Conservation (phyloP, 2,888 invertebrate species). For the Drosophila testacea region DNA sequence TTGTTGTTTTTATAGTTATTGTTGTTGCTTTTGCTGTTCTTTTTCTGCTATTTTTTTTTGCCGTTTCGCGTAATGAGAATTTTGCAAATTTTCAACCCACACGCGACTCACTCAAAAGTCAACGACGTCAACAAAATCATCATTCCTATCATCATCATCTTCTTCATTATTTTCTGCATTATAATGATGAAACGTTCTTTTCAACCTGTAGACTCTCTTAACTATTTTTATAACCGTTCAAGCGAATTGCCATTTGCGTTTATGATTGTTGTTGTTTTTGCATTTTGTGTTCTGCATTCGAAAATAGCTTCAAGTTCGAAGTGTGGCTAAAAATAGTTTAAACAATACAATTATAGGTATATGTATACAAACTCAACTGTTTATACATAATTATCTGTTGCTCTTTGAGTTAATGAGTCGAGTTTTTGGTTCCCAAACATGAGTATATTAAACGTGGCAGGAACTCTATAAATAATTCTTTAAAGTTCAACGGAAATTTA, state of each 20-base stretch:
- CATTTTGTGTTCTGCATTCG: constrained; percentile 45
- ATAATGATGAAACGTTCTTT: constrained; percentile 29
- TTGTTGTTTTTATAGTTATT: constrained; percentile 28
- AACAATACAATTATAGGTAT: constrained; percentile 3
- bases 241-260: constrained; percentile 27
- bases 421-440: constrained; percentile 24
- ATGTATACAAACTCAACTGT: constrained; percentile 32
- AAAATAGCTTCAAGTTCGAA: constrained; percentile 62
- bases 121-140: constrained; percentile 57
- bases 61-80: constrained; percentile 55
- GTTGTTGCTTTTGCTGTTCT: constrained; percentile 19
- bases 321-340: constrained; percentile 52
- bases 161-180: background rate
- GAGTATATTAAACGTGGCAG: constrained; percentile 17
- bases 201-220: constrained; percentile 30
- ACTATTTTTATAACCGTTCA: constrained; percentile 40
- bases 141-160: constrained; percentile 27
- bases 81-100: constrained; percentile 67
- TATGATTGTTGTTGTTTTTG: constrained; percentile 10
- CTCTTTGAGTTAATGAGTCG: constrained; percentile 33
- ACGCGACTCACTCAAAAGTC: constrained; percentile 66
- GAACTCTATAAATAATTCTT: constrained; percentile 29
- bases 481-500: constrained; percentile 35
- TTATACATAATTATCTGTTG: constrained; percentile 44
- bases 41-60: constrained; percentile 31